These are phyloP conservation scores for Rhinella marina DNA, from an alignment of 2,797 vertebrate species.

Conservation along the genomic window DNA sequence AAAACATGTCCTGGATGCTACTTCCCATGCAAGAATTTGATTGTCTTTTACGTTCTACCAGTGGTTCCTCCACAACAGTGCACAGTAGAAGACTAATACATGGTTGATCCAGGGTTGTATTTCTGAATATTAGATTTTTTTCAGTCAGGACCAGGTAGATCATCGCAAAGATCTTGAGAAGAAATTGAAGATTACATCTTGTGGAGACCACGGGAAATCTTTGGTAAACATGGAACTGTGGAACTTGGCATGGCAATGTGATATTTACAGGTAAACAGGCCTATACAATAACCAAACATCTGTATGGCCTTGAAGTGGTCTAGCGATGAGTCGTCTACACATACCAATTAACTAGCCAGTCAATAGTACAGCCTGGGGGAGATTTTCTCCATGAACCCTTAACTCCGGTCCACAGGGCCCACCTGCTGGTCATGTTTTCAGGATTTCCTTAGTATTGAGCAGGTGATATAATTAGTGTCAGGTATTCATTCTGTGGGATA, in stretches of 20 bases:
- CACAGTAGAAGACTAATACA: background rate
- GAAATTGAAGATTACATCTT: background rate
- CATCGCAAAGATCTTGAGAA: background rate
- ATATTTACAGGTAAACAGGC: constrained; percentile 1
- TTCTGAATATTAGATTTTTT: background rate
- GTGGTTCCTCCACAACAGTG: background rate
- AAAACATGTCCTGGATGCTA: background rate
- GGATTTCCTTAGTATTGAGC: no score
- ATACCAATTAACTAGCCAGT: background rate
- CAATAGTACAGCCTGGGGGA: background rate
- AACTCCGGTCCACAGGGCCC: no score
- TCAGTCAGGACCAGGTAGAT: background rate
- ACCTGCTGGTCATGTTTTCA: no score
- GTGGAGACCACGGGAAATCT: background rate
- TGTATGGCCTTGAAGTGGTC: background rate
- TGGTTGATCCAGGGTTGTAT: background rate
- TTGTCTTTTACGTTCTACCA: background rate
- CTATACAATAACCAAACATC: background rate
- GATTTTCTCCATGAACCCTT: background rate
- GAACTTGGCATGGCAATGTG: background rate
- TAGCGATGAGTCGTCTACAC: background rate
- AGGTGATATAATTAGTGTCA: no score
- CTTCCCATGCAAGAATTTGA: background rate
- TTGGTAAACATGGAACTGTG: background rate
- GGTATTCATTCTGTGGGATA: no score